Percentiles rank a stretch among this genome's conserved stretches.
These are phyloP conservation scores for Leucophenga montana DNA, from an alignment of 2,888 invertebrate species.

Conservation along the genomic window DNA sequence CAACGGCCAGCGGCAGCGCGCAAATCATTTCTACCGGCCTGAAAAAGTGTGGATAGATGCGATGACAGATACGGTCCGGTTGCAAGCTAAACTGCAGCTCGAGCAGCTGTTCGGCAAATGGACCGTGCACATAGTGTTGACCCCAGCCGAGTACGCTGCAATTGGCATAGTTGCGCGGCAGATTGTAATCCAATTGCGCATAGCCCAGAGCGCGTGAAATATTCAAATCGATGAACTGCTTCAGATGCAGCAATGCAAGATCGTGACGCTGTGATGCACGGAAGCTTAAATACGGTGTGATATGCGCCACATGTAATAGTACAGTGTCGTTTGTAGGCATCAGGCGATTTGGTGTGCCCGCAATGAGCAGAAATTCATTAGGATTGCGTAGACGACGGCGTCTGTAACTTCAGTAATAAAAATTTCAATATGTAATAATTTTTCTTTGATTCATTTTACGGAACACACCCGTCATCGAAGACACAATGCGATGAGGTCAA, in stretches of 20 bases:
- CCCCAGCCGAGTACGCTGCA: constrained; percentile 30
- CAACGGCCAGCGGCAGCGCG: constrained; percentile 5
- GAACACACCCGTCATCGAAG: constrained; percentile 28
- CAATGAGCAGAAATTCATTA: constrained; percentile 22
- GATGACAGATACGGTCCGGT: background rate
- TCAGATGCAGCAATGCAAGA: constrained; percentile 25
- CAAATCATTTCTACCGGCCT: constrained; percentile 28
- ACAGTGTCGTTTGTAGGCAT: constrained; percentile 18
- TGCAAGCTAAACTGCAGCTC: background rate
- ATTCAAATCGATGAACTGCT: constrained; percentile 27
- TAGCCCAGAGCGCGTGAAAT: constrained; percentile 16
- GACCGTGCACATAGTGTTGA: background rate
- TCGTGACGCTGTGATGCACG: background rate
- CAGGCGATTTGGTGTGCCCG: constrained; percentile 28
- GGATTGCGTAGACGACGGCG: constrained; percentile 7
- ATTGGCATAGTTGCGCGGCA: background rate
- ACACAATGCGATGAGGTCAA: constrained; percentile 33
- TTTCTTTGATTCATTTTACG: too few relatives aligned
- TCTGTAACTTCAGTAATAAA: too few relatives aligned
- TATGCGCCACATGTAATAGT: constrained; percentile 12
- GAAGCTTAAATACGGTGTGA: constrained; percentile 6
- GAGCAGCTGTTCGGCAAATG: constrained; percentile 21
- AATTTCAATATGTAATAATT: background rate
- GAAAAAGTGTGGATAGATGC: constrained; percentile 15
- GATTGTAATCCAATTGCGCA: constrained; percentile 8